A percentile compares a stretch with the other conserved stretches of the same genome.
Evolutionary conservation across 2,797 vertebrate species (phyloP).

Genomic region (Myripristis jacobus): DNA sequence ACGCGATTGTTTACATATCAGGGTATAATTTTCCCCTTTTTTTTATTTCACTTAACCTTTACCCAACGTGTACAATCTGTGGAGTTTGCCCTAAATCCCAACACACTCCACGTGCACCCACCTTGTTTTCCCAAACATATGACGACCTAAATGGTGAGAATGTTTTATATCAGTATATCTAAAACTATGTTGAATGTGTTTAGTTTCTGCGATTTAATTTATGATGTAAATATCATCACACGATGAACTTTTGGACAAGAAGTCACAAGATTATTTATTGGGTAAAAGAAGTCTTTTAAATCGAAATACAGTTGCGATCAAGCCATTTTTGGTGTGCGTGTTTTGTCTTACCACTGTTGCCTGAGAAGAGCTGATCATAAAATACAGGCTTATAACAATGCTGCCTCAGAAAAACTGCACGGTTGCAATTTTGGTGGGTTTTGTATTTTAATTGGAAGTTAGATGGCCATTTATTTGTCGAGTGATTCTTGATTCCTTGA

Average conservation of each 20-base stretch:
- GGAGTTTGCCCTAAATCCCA: constrained; percentile 36
- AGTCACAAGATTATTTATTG: constrained; percentile 97
- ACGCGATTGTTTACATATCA: constrained; percentile 59
- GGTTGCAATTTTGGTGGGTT: background rate
- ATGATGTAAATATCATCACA: constrained; percentile 89
- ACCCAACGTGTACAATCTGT: constrained; percentile 32
- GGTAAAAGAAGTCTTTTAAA: constrained; percentile 85
- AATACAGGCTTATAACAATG: background rate
- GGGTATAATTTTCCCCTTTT: constrained; percentile 51
- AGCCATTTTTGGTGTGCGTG: constrained; percentile 55
- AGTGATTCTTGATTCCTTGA: background rate
- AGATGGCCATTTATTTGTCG: background rate
- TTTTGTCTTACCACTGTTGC: constrained; percentile 34
- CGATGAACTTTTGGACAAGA: constrained; percentile 85
- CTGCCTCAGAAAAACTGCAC: background rate
- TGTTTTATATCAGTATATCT: constrained; percentile 64
- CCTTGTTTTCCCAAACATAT: constrained; percentile 3
- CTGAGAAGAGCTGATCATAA: background rate
- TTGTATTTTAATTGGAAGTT: too few species aligned
- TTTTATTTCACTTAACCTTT: constrained; percentile 46
- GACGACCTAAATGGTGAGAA: constrained; percentile 71
- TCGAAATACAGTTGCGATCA: constrained; percentile 87
- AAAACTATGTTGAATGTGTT: constrained; percentile 88
- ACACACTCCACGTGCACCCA: constrained; percentile 32
- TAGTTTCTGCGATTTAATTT: constrained; percentile 92